A percentile compares a stretch with the other conserved stretches of the same genome.
Conservation (phyloP, 2,113 vertebrate species). For the Dolichallabes microphthalmus region DNA sequence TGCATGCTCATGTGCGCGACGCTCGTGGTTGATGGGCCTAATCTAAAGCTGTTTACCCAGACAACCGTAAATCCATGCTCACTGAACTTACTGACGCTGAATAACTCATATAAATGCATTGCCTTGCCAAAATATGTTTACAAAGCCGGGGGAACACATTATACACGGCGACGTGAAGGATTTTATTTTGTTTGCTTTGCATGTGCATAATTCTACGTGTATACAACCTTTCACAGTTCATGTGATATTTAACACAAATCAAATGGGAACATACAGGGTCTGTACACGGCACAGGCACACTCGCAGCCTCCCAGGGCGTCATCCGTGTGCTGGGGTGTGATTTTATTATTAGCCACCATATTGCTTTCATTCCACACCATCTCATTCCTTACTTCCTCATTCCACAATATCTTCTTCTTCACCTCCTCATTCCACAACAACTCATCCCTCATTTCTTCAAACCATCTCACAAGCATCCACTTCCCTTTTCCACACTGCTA, state of each 20-base stretch:
- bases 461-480: too few relatives aligned
- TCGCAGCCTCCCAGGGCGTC: not conserved
- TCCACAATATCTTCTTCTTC: not conserved
- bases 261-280: not conserved
- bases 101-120: conserved; percentile 4
- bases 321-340: too few relatives aligned
- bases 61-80: conserved; percentile 7
- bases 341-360: not conserved
- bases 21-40: conserved; percentile 16
- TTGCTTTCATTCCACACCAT: not conserved
- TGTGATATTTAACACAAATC: not conserved
- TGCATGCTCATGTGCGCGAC: not conserved
- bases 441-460: not conserved
- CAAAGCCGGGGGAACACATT: conserved; percentile 16
- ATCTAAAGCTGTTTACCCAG: conserved; percentile 44
- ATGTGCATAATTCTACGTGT: not conserved
- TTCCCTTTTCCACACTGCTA: too few relatives aligned
- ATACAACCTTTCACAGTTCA: not conserved
- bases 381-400: not conserved
- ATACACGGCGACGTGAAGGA: not conserved
- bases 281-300: not conserved
- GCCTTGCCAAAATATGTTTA: conserved; percentile 38
- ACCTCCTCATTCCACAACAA: not conserved
- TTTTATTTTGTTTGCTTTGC: not conserved
- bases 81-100: conserved; percentile 1